These are phyloP conservation scores for Torymus aiolomorphi DNA, from an alignment of 2,888 invertebrate genomes.

Conservation along the genomic window DNA sequence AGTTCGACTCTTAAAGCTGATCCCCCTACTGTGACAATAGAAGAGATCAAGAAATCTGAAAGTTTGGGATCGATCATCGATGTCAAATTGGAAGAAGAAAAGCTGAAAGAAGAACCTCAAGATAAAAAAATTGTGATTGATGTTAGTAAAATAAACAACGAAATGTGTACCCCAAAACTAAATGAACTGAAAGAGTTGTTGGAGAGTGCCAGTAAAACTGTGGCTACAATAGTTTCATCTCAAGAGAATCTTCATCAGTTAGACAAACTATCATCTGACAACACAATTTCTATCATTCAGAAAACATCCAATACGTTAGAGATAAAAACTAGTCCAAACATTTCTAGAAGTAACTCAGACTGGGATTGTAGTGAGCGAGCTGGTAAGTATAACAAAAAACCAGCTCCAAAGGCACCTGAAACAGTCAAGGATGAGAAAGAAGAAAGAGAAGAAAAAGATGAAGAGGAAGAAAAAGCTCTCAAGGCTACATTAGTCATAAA, in stretches of 20 bases:
- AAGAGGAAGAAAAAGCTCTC: constrained; percentile 69
- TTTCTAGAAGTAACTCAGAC: constrained; percentile 66
- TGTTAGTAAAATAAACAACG: constrained; percentile 59
- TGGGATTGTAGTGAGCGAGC: constrained; percentile 71
- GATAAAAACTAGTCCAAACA: constrained; percentile 57
- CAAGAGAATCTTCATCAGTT: constrained; percentile 58
- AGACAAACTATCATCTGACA: not conserved
- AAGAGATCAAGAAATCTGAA: not conserved
- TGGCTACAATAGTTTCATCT: constrained; percentile 65
- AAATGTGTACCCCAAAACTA: constrained; percentile 67
- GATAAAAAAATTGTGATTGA: constrained; percentile 27
- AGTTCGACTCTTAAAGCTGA: constrained; percentile 59
- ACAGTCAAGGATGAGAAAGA: constrained; percentile 59
- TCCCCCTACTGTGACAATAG: not conserved
- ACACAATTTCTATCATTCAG: constrained; percentile 14
- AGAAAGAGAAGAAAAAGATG: constrained; percentile 58
- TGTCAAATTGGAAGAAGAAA: constrained; percentile 13
- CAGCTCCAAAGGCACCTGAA: constrained; percentile 76
- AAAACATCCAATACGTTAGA: constrained; percentile 33
- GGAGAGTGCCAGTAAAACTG: constrained; percentile 66
- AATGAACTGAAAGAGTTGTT: constrained; percentile 68
- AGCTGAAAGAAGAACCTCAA: constrained; percentile 3
- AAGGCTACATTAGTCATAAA: constrained; percentile 77
- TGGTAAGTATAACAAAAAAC: constrained; percentile 78
- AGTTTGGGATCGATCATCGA: constrained; percentile 8